Evolutionary conservation across 2,113 vertebrate genomes (phyloP), one percentile per base, ranked within the genome.

Genomic region (Epinephelus fuscoguttatus): DNA sequence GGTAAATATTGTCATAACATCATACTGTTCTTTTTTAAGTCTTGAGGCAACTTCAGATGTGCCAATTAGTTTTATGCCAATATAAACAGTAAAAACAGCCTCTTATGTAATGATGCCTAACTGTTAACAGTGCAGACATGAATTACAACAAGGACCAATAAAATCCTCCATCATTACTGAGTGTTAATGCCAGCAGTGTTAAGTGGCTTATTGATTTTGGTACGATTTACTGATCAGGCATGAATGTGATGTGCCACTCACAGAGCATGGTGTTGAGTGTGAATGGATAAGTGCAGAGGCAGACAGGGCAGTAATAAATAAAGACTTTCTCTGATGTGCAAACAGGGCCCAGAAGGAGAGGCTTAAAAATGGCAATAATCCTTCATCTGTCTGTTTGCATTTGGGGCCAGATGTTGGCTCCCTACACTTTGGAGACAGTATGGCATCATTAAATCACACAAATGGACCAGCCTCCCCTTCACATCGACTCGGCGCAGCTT

Each of bases 361-460:
- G 93, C 93, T 94, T 92, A 91, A 92, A 91, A 82, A 55, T 50
- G 62, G 84, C 71, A 68, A 87, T 93, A 93, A 94, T 95, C 93
- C 89, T 77, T 93, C 93, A 89, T 93, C 93, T 87, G 90, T 88
- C 85, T 80, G 77, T 88, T 92, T 90, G 87, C 77, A 79, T 74
- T 23, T 62, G 76, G 71, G 61, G 80, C 88, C 94, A 94, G 94
- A 94, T 94, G 94, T 91, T 76, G 40, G 83, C 69, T 63, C 75
- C 82, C 68, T 88, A 88, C 81, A 91, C 85, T 78, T 86, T 77
- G 70, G 84, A 85, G 84, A 88, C 80, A 81, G 78, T 88, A 80
- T 69, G 88, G 80, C 84, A 82, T 84, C 85, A 86, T 74, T 78
- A 90, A 91, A 93, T 91, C 77, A 88, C 53, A 84, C 80, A 87